Evolutionary conservation across 2,888 invertebrate species (phyloP).

Genomic region (Rotaria socialis): DNA sequence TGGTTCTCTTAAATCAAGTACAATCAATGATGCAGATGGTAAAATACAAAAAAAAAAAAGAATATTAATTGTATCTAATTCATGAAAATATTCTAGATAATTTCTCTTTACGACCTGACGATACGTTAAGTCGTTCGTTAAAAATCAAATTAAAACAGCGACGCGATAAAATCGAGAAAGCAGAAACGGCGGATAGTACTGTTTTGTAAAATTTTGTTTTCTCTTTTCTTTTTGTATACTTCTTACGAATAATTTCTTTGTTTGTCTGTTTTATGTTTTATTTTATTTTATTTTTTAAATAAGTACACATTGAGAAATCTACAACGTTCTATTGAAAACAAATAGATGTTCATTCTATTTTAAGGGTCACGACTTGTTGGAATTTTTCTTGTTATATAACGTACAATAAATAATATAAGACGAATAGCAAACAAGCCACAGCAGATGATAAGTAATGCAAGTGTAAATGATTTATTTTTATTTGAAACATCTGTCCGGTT

Average conservation of each 20-base stretch:
- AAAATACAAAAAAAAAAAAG: neutral
- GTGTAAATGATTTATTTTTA: neutral
- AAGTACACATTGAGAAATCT: neutral
- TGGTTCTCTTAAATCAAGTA: neutral
- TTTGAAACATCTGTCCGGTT: neutral
- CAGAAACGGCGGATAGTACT: neutral
- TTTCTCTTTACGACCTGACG: neutral
- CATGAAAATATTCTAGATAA: neutral
- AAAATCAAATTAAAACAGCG: slow-evolving; percentile 16
- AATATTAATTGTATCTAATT: neutral
- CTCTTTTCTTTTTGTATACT: no score
- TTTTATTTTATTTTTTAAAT: slow-evolving; percentile 7
- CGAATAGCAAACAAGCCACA: slow-evolving; percentile 14
- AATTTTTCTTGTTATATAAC: neutral
- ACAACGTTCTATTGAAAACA: neutral
- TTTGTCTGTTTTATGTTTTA: neutral
- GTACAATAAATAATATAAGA: neutral
- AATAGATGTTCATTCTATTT: neutral
- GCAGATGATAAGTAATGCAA: slow-evolving; percentile 1
- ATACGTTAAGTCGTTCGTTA: neutral
- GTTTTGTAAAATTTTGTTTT: neutral
- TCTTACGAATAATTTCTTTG: neutral
- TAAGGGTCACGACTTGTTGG: neutral
- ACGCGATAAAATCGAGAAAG: neutral
- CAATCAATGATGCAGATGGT: slow-evolving; percentile 24